Percentiles rank a stretch among this genome's conserved stretches.
These are phyloP conservation scores for Premnoplex brunnescens DNA, from an alignment of 2,797 vertebrate genomes.

Conservation along the genomic window DNA sequence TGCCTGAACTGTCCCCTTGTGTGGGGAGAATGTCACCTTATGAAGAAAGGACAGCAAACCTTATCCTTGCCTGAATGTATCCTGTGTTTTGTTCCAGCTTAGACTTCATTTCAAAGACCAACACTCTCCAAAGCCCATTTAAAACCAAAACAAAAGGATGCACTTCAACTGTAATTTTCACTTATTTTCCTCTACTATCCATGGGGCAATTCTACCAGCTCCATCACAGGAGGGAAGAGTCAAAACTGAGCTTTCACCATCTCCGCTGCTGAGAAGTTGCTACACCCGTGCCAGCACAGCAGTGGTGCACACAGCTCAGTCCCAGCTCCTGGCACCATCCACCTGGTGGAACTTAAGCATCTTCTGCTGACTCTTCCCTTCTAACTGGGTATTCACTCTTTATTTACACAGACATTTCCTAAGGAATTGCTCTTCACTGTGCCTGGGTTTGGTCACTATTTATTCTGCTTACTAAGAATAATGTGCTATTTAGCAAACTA, in stretches of 20 bases:
- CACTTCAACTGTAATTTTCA: not conserved
- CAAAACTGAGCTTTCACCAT: not conserved
- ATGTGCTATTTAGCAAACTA: not conserved
- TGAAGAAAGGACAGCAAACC: not conserved
- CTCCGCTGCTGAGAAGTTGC: not conserved
- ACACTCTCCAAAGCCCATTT: not conserved
- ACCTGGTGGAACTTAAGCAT: not conserved
- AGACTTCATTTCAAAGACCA: not conserved
- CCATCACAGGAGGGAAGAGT: not conserved
- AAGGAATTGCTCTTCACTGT: not conserved
- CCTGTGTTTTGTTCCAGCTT: not conserved
- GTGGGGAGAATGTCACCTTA: not conserved
- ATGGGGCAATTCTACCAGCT: not conserved
- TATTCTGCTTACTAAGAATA: not conserved
- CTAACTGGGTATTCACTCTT: not conserved
- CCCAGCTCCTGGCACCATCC: not conserved
- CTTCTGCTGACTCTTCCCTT: not conserved
- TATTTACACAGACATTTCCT: not conserved
- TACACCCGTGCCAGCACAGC: not conserved
- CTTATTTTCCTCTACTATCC: not conserved
- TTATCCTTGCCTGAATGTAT: not conserved
- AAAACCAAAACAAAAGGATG: rapidly evolving
- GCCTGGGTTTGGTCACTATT: not conserved
- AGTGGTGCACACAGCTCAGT: not conserved
- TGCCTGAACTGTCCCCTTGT: not conserved